Conservation (phyloP, 2,113 vertebrate species). For the Laterallus jamaicensis region DNA sequence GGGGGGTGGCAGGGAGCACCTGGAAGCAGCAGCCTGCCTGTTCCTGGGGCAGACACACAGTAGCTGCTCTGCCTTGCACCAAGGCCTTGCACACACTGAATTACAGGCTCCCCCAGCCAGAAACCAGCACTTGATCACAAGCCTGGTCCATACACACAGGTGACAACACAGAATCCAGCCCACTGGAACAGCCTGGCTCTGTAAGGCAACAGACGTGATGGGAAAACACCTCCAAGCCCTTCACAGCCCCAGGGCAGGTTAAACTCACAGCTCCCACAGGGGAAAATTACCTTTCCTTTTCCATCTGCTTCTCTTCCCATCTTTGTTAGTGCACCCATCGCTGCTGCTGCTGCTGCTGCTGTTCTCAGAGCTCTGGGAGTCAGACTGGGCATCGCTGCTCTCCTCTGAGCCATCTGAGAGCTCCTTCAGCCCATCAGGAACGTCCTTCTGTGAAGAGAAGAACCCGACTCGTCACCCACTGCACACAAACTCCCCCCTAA, state of each 20-base stretch:
- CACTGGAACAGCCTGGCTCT: neutral
- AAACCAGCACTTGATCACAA: fast-evolving
- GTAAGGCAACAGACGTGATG: fast-evolving
- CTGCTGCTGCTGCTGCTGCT: conserved; percentile 82
- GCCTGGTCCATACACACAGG: neutral
- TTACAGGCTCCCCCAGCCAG: neutral
- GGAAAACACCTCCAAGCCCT: neutral
- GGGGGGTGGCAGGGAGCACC: neutral
- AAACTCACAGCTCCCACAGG: fast-evolving
- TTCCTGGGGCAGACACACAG: neutral
- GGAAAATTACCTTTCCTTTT: conserved; percentile 86
- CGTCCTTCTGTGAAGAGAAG: conserved; percentile 84
- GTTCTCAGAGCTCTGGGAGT: conserved; percentile 80
- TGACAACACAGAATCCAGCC: fast-evolving
- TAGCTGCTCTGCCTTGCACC: fast-evolving
- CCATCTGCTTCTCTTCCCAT: conserved; percentile 86
- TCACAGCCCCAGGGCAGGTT: fast-evolving
- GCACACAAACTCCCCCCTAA: fast-evolving
- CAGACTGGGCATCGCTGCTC: conserved; percentile 87
- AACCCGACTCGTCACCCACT: neutral
- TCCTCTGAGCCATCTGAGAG: conserved; percentile 91
- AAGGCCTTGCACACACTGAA: too few species aligned
- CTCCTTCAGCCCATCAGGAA: conserved; percentile 86
- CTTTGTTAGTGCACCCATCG: conserved; percentile 74
- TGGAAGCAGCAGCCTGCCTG: too few species aligned